A percentile compares a stretch with the other conserved stretches of the same genome.
These are phyloP conservation scores for Drosophila histrio DNA, from an alignment of 2,888 invertebrate species.

Conservation along the genomic window DNA sequence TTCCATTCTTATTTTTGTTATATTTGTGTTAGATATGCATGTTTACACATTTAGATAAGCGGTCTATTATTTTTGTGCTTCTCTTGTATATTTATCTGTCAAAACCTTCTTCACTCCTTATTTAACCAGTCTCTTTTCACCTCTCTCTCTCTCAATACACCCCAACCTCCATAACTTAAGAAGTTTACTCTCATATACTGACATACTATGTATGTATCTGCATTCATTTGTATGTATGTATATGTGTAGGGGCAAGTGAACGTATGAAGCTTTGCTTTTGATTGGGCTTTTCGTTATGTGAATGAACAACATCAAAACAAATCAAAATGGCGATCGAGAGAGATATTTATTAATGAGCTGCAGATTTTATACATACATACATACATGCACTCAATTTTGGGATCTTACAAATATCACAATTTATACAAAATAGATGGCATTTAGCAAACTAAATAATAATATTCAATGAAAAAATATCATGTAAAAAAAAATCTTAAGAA, in stretches of 20 bases:
- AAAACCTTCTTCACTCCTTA: slow-evolving; percentile 14
- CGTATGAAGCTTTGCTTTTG: slow-evolving; percentile 29
- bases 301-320: slow-evolving; percentile 45
- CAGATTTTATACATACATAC: slow-evolving; percentile 3
- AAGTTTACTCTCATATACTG: background rate
- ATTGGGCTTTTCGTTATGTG: slow-evolving; percentile 41
- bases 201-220: background rate
- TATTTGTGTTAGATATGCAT: slow-evolving; percentile 44
- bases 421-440: background rate
- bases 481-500: background rate
- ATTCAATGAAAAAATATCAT: background rate
- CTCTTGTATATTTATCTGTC: slow-evolving; percentile 11
- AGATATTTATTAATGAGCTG: slow-evolving; percentile 10
- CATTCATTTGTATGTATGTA: background rate
- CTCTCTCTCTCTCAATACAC: background rate
- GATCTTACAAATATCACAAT: too few relatives aligned
- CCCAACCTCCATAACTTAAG: slow-evolving; percentile 22
- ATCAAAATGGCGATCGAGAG: slow-evolving; percentile 39
- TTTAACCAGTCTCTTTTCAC: background rate
- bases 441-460: background rate
- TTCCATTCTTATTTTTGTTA: slow-evolving; percentile 16
- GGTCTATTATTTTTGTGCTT: background rate
- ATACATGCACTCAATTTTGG: too few relatives aligned
- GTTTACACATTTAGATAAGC: slow-evolving; percentile 52
- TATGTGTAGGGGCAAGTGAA: slow-evolving; percentile 3